Conservation (phyloP, 1,140 invertebrate species). For the Papilio xuthus region DNA sequence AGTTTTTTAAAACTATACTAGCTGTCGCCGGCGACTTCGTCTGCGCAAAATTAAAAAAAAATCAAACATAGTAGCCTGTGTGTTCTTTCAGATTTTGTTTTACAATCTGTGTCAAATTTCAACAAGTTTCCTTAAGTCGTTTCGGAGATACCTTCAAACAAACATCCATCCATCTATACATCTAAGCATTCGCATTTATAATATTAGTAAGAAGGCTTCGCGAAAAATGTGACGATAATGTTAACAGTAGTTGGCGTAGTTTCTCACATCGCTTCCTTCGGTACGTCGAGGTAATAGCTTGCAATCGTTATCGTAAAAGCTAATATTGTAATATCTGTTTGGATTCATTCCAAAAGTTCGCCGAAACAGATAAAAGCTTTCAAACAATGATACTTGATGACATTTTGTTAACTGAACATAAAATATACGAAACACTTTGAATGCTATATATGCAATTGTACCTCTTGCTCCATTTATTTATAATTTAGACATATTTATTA, state of each 20-base stretch:
- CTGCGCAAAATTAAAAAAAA: too few species aligned
- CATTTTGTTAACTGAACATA: conserved; percentile 4
- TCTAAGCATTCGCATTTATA: too few species aligned
- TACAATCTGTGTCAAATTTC: too few species aligned
- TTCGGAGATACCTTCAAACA: too few species aligned
- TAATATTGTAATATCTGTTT: conserved; percentile 39
- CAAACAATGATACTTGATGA: conserved; percentile 32
- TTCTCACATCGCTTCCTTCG: conserved; percentile 25
- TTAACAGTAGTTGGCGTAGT: conserved; percentile 26
- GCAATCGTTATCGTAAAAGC: conserved; percentile 31
- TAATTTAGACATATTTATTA: too few species aligned
- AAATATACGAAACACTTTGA: background rate
- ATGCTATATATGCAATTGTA: background rate
- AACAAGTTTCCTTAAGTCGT: too few species aligned
- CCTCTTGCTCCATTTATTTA: too few species aligned
- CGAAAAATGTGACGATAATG: conserved; percentile 21
- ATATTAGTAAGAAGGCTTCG: too few species aligned
- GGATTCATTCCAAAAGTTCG: conserved; percentile 33
- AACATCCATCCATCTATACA: too few species aligned
- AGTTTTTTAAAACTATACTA: background rate
- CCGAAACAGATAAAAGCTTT: conserved; percentile 33
- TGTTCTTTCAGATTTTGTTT: too few species aligned
- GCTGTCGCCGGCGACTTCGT: too few species aligned
- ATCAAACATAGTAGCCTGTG: too few species aligned
- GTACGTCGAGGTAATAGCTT: conserved; percentile 28